These are phyloP conservation scores for Eupelmus urozonus DNA, from an alignment of 2,888 invertebrate genomes.

Conservation along the genomic window DNA sequence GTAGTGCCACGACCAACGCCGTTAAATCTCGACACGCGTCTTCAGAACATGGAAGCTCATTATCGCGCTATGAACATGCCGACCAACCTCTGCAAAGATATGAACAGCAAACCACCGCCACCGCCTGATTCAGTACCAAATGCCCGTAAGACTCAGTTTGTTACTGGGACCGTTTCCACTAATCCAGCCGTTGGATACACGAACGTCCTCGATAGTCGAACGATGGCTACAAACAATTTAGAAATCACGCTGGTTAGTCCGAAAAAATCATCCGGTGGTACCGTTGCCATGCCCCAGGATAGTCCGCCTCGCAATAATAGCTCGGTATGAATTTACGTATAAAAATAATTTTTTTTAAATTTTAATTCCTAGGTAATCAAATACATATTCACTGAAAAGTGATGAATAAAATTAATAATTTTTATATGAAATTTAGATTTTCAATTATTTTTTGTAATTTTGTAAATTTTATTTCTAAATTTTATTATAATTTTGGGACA, in stretches of 20 bases:
- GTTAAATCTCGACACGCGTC: conserved; percentile 78
- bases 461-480: background rate
- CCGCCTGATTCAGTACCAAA: conserved; percentile 66
- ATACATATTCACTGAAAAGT: background rate
- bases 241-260: conserved; percentile 85
- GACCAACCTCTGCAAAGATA: conserved; percentile 47
- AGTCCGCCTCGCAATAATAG: conserved; percentile 64
- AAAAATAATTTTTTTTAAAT: background rate
- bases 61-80: conserved; percentile 7
- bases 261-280: conserved; percentile 61
- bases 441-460: background rate
- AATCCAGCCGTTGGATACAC: conserved; percentile 11
- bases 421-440: background rate
- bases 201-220: conserved; percentile 76
- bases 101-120: conserved; percentile 52
- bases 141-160: conserved; percentile 38
- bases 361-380: background rate
- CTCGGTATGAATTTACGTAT: conserved; percentile 36
- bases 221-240: conserved; percentile 82
- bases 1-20: conserved; percentile 76
- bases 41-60: conserved; percentile 70
- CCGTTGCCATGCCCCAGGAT: conserved; percentile 50
- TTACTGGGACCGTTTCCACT: background rate
- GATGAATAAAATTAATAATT: background rate
- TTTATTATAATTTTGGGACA: background rate